phyloP scores from a whole-genome alignment of 2,113 vertebrate species.

The Corydoras sp. region DNA sequence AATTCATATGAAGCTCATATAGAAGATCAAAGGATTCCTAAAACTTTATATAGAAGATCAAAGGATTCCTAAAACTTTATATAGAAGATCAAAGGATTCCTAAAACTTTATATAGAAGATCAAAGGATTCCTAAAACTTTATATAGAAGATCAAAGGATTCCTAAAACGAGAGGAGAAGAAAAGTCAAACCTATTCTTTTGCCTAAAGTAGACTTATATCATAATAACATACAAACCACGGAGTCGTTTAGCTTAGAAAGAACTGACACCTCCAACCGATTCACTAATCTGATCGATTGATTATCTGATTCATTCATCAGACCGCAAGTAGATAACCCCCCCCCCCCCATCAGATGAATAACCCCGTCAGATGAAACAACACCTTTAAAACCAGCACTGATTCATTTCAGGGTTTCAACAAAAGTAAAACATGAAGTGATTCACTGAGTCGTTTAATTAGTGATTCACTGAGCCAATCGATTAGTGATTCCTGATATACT shows the following conservation, averaged over 20 bases:
- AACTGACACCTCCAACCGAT: not conserved
- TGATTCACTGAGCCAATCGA: not conserved
- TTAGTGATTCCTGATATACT: not conserved
- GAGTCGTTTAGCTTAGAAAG: not conserved
- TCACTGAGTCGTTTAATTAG: not conserved
- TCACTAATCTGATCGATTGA: not conserved
- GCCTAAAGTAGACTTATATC: not conserved
- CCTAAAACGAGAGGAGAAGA: constrained; percentile 6
- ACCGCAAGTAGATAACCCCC: too few relatives aligned
- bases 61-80: constrained; percentile 18
- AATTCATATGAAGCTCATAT: constrained; percentile 11
- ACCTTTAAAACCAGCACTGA: too few relatives aligned
- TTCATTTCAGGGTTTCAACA: too few relatives aligned
- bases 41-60: constrained; percentile 22
- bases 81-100: constrained; percentile 21
- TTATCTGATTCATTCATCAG: too few relatives aligned
- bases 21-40: constrained; percentile 21
- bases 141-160: constrained; percentile 22
- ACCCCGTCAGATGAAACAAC: too few relatives aligned
- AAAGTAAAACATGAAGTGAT: too few relatives aligned
- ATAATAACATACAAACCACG: not conserved
- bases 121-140: constrained; percentile 21
- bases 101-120: constrained; percentile 19
- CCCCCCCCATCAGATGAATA: too few relatives aligned
- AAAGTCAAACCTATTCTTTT: constrained; percentile 12